Percentiles rank a stretch among this genome's conserved stretches.
These are phyloP conservation scores for Tuberolachnus salignus DNA, from an alignment of 2,888 invertebrate species.

Conservation along the genomic window DNA sequence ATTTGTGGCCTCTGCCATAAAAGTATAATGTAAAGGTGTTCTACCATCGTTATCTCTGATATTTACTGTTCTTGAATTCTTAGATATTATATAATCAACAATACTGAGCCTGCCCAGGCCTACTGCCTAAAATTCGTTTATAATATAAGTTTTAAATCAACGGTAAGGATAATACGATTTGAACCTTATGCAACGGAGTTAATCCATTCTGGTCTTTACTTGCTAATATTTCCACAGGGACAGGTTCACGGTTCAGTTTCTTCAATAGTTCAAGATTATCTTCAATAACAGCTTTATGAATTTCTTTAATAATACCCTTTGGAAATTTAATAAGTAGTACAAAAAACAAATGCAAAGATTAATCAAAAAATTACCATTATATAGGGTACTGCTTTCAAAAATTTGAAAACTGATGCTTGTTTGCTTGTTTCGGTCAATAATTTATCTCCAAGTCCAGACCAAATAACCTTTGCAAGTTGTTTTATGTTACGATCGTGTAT, in stretches of 20 bases:
- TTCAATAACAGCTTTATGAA: slow-evolving; percentile 78
- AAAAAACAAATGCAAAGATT: background rate
- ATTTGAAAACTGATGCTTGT: slow-evolving; percentile 80
- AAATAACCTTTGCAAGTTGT: slow-evolving; percentile 83
- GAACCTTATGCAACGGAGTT: slow-evolving; percentile 84
- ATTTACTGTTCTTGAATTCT: slow-evolving; percentile 73
- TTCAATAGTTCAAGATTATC: slow-evolving; percentile 77
- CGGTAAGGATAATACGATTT: slow-evolving; percentile 3
- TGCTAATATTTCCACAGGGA: slow-evolving; percentile 74
- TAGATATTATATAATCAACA: slow-evolving; percentile 74
- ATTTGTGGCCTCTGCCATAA: slow-evolving; percentile 73
- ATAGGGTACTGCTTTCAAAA: slow-evolving; percentile 91
- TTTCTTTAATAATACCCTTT: slow-evolving; percentile 80
- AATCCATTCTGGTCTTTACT: slow-evolving; percentile 81
- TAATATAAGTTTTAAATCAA: slow-evolving; percentile 53
- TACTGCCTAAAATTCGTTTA: slow-evolving; percentile 70
- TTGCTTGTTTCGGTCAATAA: slow-evolving; percentile 83
- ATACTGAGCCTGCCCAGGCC: slow-evolving; percentile 80
- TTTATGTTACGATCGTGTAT: slow-evolving; percentile 89
- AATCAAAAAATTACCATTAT: slow-evolving; percentile 73
- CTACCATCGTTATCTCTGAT: slow-evolving; percentile 81
- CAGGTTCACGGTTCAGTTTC: slow-evolving; percentile 71
- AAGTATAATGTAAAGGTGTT: slow-evolving; percentile 85
- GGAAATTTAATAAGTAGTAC: slow-evolving; percentile 36
- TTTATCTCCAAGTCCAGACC: slow-evolving; percentile 87